Conservation (phyloP, 2,888 invertebrate genomes). For the Euclidia mi region DNA sequence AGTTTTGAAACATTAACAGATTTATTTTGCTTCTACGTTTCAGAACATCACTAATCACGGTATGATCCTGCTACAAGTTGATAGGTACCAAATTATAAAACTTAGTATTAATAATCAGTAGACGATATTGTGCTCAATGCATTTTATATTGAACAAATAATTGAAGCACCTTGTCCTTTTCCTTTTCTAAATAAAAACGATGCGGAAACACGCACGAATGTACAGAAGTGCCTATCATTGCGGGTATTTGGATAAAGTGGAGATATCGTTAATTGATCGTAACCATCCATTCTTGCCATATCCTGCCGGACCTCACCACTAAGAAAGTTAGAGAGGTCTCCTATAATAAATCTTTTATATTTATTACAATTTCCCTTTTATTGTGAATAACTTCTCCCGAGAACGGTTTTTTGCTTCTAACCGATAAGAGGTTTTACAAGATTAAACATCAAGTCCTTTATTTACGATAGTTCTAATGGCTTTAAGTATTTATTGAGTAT, state of each 20-base stretch:
- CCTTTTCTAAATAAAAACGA: constrained; percentile 3
- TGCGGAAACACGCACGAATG: constrained; percentile 18
- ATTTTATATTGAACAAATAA: no score
- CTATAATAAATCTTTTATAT: constrained; percentile 45
- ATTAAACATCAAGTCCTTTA: constrained; percentile 6
- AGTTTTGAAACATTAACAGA: no score
- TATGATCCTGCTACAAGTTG: no score
- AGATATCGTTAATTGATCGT: constrained; percentile 52
- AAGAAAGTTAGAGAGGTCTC: constrained; percentile 29
- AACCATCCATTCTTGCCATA: constrained; percentile 43
- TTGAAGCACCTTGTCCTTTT: no score
- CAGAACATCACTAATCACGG: not conserved
- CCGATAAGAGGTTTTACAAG: constrained; percentile 9
- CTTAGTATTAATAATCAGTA: no score
- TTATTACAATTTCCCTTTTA: constrained; percentile 53
- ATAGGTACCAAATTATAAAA: no score
- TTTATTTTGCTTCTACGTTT: not conserved
- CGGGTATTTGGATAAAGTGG: constrained; percentile 41
- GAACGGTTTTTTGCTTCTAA: constrained; percentile 13
- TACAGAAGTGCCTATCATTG: constrained; percentile 24
- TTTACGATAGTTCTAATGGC: not conserved
- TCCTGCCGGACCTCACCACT: constrained; percentile 33
- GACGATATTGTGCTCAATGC: no score
- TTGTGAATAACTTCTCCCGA: constrained; percentile 30
- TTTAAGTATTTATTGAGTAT: no score